Percentiles rank a stretch among this genome's conserved stretches.
phyloP scores from a whole-genome alignment of 1,140 invertebrate species.

The Calycopis cecrops region DNA sequence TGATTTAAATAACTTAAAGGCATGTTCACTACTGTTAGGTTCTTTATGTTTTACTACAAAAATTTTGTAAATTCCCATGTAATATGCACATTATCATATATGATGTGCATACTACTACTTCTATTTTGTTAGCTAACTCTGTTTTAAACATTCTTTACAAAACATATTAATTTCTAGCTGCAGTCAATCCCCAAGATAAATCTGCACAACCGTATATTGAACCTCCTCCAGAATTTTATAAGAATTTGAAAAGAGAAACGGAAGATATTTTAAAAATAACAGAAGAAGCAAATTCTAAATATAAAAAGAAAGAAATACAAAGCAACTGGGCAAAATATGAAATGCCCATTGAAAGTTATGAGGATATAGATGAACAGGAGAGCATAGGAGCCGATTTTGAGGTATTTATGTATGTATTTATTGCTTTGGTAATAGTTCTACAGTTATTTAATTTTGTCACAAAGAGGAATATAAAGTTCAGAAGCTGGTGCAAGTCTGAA shows the following conservation, averaged over 20 bases:
- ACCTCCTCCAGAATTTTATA: constrained; percentile 62
- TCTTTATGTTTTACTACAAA: no score
- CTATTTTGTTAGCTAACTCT: no score
- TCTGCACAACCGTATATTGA: constrained; percentile 37
- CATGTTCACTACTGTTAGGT: no score
- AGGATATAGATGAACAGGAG: constrained; percentile 63
- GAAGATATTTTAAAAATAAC: constrained; percentile 68
- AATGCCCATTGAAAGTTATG: constrained; percentile 64
- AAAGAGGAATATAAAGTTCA: no score
- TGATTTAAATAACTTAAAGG: no score
- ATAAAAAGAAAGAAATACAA: constrained; percentile 69
- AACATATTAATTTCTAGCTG: constrained; percentile 21
- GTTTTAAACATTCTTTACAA: not conserved
- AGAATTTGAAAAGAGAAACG: constrained; percentile 61
- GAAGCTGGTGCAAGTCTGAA: no score
- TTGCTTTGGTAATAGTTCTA: not conserved
- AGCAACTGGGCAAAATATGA: constrained; percentile 72
- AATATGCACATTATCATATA: no score
- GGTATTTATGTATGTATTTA: constrained; percentile 34
- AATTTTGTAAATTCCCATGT: no score
- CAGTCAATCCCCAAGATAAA: constrained; percentile 46
- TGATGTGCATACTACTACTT: no score
- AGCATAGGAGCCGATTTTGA: constrained; percentile 67
- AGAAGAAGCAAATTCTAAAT: constrained; percentile 61
- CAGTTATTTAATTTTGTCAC: no score